phyloP scores from a whole-genome alignment of 1,140 invertebrate species.

The Bactericera cockerelli region DNA sequence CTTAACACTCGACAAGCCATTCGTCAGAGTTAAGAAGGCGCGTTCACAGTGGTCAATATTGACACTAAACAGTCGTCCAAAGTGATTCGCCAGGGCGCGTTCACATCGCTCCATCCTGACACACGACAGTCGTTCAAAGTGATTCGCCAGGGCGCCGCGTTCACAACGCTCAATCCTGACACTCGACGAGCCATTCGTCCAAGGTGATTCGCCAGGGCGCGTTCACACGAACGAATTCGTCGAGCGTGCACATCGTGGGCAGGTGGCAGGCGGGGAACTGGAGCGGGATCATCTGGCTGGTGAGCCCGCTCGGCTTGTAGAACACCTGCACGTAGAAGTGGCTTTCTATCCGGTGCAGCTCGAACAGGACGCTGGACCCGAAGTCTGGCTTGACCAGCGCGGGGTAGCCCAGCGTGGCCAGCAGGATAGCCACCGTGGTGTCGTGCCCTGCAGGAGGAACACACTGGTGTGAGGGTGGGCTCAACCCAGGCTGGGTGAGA shows the following conservation, averaged over 20 bases:
- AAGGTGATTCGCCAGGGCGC: not conserved
- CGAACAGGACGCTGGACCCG: not conserved
- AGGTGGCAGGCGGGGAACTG: not conserved
- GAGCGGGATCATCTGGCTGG: slow-evolving; percentile 1
- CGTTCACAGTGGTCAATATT: no score
- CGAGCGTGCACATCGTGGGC: not conserved
- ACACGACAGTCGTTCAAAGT: no score
- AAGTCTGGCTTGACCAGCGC: not conserved
- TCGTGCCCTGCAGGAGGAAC: not conserved
- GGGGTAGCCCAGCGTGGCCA: not conserved
- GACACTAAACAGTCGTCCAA: no score
- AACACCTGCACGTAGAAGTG: not conserved
- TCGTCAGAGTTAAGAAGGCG: no score
- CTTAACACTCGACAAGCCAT: no score
- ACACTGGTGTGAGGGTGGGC: no score
- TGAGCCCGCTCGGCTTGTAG: not conserved
- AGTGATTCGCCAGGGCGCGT: no score
- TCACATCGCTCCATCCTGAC: no score
- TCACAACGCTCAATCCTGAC: no score
- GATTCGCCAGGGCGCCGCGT: no score
- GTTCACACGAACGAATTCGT: not conserved
- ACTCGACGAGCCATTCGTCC: not conserved
- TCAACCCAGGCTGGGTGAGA: no score
- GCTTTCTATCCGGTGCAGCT: not conserved
- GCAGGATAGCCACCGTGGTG: not conserved